phyloP scores from a whole-genome alignment of 2,797 vertebrate genomes.

The Aphelocoma californica region DNA sequence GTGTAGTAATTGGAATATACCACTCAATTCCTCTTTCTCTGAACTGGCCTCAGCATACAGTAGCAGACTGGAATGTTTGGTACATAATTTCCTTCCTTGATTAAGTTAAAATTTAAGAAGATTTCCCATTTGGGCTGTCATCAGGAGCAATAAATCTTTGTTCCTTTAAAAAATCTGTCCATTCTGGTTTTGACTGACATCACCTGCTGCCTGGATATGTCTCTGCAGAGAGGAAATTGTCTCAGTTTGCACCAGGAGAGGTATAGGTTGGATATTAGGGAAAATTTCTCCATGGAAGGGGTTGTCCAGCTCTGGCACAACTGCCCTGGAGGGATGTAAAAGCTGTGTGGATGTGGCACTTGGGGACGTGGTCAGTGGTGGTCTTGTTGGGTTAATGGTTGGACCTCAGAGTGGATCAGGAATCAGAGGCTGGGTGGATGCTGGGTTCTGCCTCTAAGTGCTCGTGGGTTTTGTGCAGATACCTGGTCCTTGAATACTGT shows the following conservation, averaged over 20 bases:
- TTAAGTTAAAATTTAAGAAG: not conserved
- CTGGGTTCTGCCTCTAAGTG: not conserved
- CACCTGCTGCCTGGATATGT: not conserved
- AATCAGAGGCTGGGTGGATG: not conserved
- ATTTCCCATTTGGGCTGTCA: not conserved
- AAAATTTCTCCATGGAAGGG: no score
- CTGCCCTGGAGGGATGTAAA: not conserved
- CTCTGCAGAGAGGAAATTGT: not conserved
- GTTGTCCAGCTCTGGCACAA: not conserved
- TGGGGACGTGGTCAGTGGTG: not conserved
- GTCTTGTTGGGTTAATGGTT: not conserved
- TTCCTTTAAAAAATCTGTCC: not conserved
- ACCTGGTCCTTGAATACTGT: not conserved
- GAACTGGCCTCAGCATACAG: not conserved
- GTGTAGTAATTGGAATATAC: not conserved
- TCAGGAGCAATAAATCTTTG: not conserved
- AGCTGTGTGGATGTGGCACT: not conserved
- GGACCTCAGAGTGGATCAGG: not conserved
- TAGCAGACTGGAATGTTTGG: not conserved
- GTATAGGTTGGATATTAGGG: not conserved
- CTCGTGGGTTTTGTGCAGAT: rapidly evolving
- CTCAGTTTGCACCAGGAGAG: not conserved
- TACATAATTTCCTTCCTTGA: not conserved
- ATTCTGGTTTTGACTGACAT: not conserved
- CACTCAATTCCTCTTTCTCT: not conserved